Percentiles rank a stretch among this genome's conserved stretches.
Conservation (phyloP, 2,113 vertebrate genomes). For the Campylomormyrus numenius region DNA sequence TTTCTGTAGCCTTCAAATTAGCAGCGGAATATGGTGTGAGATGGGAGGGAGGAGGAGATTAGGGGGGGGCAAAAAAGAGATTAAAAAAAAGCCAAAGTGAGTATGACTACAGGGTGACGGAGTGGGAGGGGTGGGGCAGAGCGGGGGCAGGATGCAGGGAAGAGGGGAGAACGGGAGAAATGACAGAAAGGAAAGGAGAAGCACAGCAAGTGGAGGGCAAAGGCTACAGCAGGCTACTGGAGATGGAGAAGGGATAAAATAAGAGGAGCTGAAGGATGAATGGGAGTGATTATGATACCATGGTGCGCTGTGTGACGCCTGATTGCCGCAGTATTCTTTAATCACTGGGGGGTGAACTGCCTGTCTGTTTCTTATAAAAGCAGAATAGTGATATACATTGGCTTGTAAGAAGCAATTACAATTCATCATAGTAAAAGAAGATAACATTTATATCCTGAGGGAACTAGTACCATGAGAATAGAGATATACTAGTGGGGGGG, state of each 20-base stretch:
- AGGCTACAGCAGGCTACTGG: constrained; percentile 26
- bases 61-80: constrained; percentile 39
- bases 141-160: not conserved
- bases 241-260: constrained; percentile 29
- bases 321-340: constrained; percentile 57
- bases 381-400: constrained; percentile 20
- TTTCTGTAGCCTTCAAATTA: constrained; percentile 69
- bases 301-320: constrained; percentile 50
- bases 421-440: constrained; percentile 19
- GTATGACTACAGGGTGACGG: not conserved
- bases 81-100: constrained; percentile 62
- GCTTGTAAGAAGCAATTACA: constrained; percentile 35
- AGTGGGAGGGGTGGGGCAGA: not conserved
- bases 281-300: constrained; percentile 62
- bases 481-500: not conserved
- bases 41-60: not conserved
- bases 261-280: constrained; percentile 41
- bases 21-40: not conserved
- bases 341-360: constrained; percentile 34
- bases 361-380: constrained; percentile 17
- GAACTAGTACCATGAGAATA: not conserved
- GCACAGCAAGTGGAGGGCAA: constrained; percentile 22
- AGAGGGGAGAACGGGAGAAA: constrained; percentile 13
- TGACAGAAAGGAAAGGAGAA: constrained; percentile 25
- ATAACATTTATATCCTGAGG: not conserved